Conservation (phyloP, 2,888 invertebrate species). For the Ophion ventricosus region DNA sequence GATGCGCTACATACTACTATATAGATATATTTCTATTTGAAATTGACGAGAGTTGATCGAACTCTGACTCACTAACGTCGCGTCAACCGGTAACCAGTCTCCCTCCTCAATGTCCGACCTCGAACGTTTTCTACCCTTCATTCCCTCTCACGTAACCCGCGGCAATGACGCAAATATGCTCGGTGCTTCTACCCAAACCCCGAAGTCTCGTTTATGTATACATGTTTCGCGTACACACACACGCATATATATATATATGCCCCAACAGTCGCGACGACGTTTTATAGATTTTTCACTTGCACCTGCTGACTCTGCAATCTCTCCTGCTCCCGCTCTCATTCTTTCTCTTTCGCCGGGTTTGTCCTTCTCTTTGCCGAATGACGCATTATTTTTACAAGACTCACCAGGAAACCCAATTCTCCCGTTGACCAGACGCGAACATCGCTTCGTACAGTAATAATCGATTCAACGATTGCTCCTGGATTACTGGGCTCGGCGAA, state of each 20-base stretch:
- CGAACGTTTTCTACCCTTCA: constrained; percentile 40
- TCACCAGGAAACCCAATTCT: constrained; percentile 9
- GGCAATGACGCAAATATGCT: constrained; percentile 52
- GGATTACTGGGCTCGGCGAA: not conserved
- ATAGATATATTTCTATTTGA: constrained; percentile 28
- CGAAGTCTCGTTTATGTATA: constrained; percentile 39
- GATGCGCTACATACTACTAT: not conserved
- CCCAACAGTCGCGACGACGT: constrained; percentile 36
- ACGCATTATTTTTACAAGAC: constrained; percentile 41
- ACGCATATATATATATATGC: constrained; percentile 21
- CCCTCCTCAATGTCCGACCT: constrained; percentile 42
- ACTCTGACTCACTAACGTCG: constrained; percentile 63
- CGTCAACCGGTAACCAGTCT: constrained; percentile 56
- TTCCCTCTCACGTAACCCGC: constrained; percentile 35
- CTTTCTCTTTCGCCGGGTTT: not conserved
- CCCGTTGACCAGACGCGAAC: not conserved
- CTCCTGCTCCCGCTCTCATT: not conserved
- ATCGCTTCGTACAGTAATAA: not conserved
- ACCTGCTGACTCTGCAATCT: constrained; percentile 58
- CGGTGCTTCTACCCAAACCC: constrained; percentile 46
- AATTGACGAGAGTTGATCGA: constrained; percentile 62
- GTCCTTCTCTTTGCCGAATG: not conserved
- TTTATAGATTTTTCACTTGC: constrained; percentile 64
- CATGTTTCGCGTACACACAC: constrained; percentile 37
- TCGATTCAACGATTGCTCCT: not conserved